These are phyloP conservation scores for Criorhina ranunculi DNA, from an alignment of 2,888 invertebrate species.

Conservation along the genomic window DNA sequence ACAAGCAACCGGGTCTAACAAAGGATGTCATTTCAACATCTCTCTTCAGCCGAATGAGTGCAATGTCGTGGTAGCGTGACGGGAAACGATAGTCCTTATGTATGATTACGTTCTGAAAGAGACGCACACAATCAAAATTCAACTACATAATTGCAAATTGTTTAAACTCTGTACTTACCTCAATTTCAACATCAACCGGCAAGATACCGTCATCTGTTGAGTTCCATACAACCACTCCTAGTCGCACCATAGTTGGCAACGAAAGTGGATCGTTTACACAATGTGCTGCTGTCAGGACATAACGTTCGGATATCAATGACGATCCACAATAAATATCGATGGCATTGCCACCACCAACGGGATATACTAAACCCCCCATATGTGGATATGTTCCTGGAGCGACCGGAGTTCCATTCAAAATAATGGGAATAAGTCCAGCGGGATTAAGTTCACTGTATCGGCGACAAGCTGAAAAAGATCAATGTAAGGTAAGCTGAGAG, in stretches of 20 bases:
- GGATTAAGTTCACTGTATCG: background rate
- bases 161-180: too few relatives aligned
- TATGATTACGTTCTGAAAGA: constrained; percentile 57
- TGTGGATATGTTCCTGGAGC: constrained; percentile 70
- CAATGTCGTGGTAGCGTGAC: constrained; percentile 78
- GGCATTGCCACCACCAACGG: constrained; percentile 1
- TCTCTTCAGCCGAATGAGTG: constrained; percentile 74
- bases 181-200: constrained; percentile 40
- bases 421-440: constrained; percentile 30
- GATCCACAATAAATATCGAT: constrained; percentile 47
- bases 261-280: constrained; percentile 38
- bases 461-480: constrained; percentile 19
- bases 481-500: background rate
- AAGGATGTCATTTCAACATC: constrained; percentile 39
- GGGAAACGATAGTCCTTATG: constrained; percentile 61
- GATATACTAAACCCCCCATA: constrained; percentile 58
- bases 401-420: constrained; percentile 50
- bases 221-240: constrained; percentile 46
- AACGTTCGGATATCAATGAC: constrained; percentile 67
- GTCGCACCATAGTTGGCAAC: constrained; percentile 51
- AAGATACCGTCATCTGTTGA: background rate
- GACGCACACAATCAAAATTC: too few relatives aligned
- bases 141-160: too few relatives aligned
- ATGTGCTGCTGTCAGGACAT: constrained; percentile 71
- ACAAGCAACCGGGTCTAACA: constrained; percentile 78